Percentiles rank a stretch among this genome's conserved stretches.
Conservation (phyloP, 2,797 vertebrate genomes). For the Balearica regulorum region DNA sequence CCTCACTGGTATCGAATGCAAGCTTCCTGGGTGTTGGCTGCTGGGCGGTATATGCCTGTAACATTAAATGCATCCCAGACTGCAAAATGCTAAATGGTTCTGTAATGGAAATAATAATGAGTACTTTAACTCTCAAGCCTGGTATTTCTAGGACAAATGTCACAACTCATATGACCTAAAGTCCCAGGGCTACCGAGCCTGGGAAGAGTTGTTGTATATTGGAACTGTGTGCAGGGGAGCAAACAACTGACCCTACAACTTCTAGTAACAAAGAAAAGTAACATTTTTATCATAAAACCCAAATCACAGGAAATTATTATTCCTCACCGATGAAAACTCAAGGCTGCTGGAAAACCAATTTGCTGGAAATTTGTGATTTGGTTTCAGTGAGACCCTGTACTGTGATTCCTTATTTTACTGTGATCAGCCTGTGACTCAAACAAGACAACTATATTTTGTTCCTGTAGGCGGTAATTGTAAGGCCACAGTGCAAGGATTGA, state of each 20-base stretch:
- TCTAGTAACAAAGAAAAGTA: neutral
- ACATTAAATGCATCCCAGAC: neutral
- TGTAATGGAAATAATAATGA: neutral
- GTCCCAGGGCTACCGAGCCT: neutral
- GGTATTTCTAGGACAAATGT: neutral
- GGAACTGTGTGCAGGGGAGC: neutral
- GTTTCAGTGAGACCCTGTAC: neutral
- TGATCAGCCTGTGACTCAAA: neutral
- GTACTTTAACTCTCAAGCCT: neutral
- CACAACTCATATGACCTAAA: neutral
- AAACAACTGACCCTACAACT: neutral
- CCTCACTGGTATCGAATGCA: neutral
- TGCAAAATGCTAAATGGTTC: neutral
- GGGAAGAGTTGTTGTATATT: neutral
- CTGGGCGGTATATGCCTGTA: neutral
- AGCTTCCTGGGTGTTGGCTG: neutral
- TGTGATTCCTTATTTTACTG: neutral
- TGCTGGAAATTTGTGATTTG: neutral
- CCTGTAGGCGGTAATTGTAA: neutral
- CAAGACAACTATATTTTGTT: neutral
- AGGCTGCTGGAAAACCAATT: neutral
- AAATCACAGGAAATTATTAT: neutral
- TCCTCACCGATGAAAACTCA: neutral
- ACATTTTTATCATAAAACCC: neutral
- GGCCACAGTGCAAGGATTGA: neutral